Evolutionary conservation across 2,113 vertebrate species (phyloP).

Genomic region (Caranx ignobilis): DNA sequence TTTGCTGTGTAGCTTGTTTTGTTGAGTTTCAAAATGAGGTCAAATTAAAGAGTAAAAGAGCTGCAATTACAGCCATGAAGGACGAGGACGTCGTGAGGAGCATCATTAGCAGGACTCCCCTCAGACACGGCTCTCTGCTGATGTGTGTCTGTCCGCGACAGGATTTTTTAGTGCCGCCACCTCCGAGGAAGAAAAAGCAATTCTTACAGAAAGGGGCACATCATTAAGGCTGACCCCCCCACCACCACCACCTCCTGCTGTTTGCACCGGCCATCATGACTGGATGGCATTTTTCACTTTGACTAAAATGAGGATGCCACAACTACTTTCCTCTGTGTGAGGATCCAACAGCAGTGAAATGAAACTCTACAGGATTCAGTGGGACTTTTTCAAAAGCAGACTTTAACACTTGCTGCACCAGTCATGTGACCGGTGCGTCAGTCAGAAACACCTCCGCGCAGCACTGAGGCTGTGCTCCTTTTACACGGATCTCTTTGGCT

Average conservation of each 20-base stretch:
- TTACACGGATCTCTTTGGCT: neutral
- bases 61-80: neutral
- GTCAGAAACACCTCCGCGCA: neutral
- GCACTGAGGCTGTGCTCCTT: neutral
- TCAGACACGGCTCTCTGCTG: neutral
- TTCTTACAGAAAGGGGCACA: neutral
- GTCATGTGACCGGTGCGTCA: neutral
- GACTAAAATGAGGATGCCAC: neutral
- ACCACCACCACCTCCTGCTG: neutral
- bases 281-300: neutral
- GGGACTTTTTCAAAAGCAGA: neutral
- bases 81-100: neutral
- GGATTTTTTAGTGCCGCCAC: neutral
- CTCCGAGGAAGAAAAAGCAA: neutral
- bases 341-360: neutral
- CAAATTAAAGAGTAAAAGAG: neutral
- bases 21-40: neutral
- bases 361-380: neutral
- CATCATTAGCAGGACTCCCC: constrained; percentile 9
- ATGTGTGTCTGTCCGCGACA: neutral
- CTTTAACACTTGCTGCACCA: neutral
- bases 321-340: neutral
- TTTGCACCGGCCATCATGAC: neutral
- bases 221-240: neutral
- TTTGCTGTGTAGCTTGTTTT: neutral